These are phyloP conservation scores for Melangyna quadrimaculata DNA, from an alignment of 2,888 invertebrate genomes.

Conservation along the genomic window DNA sequence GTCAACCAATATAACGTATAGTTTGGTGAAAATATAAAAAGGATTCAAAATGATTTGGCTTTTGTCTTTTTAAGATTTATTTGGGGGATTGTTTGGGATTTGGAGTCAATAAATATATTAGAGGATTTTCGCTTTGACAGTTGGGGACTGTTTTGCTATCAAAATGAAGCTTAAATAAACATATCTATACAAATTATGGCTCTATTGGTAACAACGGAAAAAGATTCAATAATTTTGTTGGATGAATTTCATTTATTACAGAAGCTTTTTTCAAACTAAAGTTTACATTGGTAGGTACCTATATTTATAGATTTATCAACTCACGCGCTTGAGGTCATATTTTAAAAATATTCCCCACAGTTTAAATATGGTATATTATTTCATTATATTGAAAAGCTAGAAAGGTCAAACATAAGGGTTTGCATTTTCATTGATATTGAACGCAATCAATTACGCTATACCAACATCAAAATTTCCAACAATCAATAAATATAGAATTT, in stretches of 20 bases:
- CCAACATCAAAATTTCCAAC: too few relatives aligned
- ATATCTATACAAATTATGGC: background rate
- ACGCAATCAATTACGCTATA: too few relatives aligned
- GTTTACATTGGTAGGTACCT: too few relatives aligned
- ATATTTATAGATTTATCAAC: too few relatives aligned
- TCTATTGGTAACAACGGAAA: too few relatives aligned
- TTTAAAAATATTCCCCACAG: too few relatives aligned
- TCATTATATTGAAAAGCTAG: too few relatives aligned
- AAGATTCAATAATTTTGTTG: background rate
- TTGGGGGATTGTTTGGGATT: background rate
- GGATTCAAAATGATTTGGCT: slow-evolving; percentile 7
- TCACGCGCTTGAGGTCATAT: too few relatives aligned
- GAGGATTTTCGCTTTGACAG: slow-evolving; percentile 14
- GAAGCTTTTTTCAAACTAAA: background rate
- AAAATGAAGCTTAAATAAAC: background rate
- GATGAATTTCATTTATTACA: background rate
- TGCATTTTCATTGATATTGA: too few relatives aligned
- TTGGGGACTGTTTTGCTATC: background rate
- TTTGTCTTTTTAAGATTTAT: slow-evolving; percentile 14
- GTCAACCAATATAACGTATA: background rate
- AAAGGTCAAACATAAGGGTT: too few relatives aligned
- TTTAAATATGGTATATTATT: too few relatives aligned
- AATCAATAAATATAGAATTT: too few relatives aligned
- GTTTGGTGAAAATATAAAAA: background rate
- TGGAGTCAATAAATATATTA: slow-evolving; percentile 10